phyloP scores from a whole-genome alignment of 2,888 invertebrate genomes.

The Synergus gifuensis region DNA sequence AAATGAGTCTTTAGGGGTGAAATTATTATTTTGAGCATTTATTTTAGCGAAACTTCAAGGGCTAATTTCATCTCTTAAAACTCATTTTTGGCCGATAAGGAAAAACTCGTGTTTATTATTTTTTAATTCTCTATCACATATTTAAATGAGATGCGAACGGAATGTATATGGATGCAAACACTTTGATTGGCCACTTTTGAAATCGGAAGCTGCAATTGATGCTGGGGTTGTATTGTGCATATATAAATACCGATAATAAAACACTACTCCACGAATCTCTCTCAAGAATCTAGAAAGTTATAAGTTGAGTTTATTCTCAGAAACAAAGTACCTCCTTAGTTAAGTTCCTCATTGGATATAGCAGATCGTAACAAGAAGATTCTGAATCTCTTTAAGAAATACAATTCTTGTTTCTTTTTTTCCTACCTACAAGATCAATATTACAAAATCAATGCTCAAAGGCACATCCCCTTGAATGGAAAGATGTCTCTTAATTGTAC shows the following conservation, averaged over 20 bases:
- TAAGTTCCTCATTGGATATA: neutral
- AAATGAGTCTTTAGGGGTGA: too few species aligned
- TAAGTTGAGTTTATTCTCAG: neutral
- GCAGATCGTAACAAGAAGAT: neutral
- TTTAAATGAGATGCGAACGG: too few species aligned
- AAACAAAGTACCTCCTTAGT: constrained; percentile 2
- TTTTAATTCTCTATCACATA: too few species aligned
- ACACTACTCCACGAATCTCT: neutral
- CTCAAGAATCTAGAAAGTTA: neutral
- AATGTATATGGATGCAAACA: too few species aligned
- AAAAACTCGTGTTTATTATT: too few species aligned
- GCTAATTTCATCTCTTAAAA: too few species aligned
- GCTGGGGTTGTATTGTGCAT: neutral
- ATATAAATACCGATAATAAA: neutral
- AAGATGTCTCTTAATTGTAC: neutral
- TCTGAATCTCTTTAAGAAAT: constrained; percentile 5
- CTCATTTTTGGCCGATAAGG: too few species aligned
- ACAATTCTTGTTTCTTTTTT: constrained; percentile 15
- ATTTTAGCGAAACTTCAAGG: too few species aligned
- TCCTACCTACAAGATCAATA: neutral
- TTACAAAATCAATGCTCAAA: neutral
- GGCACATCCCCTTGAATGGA: neutral
- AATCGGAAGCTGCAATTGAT: neutral
- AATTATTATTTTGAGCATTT: too few species aligned
- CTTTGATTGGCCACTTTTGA: too few species aligned